These are phyloP conservation scores for Jordanella pulchra DNA, from an alignment of 2,797 vertebrate genomes.

Conservation along the genomic window DNA sequence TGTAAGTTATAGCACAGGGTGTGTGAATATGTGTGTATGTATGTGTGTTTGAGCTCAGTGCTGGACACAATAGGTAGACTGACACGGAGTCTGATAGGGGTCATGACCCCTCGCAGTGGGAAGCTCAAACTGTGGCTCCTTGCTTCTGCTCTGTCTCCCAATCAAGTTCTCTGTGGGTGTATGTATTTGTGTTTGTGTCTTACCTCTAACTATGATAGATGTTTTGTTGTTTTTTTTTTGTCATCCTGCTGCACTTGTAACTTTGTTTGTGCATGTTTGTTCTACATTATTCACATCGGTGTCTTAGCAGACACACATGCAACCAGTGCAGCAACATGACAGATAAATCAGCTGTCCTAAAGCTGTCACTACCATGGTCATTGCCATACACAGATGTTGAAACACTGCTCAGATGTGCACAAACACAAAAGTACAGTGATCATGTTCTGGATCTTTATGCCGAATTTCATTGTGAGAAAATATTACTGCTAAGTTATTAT, in stretches of 20 bases:
- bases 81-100: conserved; percentile 99
- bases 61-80: conserved; percentile 91
- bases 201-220: conserved; percentile 34
- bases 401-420: background rate
- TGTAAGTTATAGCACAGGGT: conserved; percentile 91
- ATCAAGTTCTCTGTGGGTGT: conserved; percentile 77
- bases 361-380: conserved; percentile 20
- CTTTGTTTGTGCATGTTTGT: conserved; percentile 15
- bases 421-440: conserved; percentile 3
- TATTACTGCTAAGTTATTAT: conserved; percentile 19
- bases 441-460: conserved; percentile 30
- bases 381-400: conserved; percentile 25
- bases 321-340: conserved; percentile 25
- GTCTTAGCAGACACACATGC: background rate
- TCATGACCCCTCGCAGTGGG: conserved; percentile 87
- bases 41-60: conserved; percentile 50
- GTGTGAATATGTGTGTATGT: conserved; percentile 30
- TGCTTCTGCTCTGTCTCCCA: conserved; percentile 77
- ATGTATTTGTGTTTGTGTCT: conserved; percentile 14
- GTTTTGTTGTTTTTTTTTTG: background rate
- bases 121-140: conserved; percentile 80
- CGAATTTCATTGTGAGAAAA: background rate
- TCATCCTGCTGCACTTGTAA: conserved; percentile 15
- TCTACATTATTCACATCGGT: conserved; percentile 13
- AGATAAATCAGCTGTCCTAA: conserved; percentile 38